Percentiles rank a stretch among this genome's conserved stretches.
These are phyloP conservation scores for Agrotis exclamationis DNA, from an alignment of 2,888 invertebrate genomes.

Conservation along the genomic window DNA sequence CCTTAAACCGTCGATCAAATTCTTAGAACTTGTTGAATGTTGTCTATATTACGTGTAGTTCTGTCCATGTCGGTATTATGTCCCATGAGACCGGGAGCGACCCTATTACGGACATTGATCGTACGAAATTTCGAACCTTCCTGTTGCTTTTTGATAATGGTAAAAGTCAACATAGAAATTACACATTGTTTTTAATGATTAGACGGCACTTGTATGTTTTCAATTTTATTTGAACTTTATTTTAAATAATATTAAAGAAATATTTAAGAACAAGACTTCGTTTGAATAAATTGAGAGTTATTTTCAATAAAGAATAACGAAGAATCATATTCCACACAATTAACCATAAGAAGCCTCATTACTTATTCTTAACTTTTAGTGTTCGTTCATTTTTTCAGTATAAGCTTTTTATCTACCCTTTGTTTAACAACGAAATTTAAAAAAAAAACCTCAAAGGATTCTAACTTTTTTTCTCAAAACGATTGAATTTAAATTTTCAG, in stretches of 20 bases:
- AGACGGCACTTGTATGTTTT: neutral
- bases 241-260: neutral
- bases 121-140: conserved; percentile 19
- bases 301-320: no score
- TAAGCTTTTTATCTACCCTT: neutral
- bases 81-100: conserved; percentile 23
- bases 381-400: neutral
- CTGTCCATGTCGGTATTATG: neutral
- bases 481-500: neutral
- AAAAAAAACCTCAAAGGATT: no score
- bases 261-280: neutral
- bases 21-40: conserved; percentile 49
- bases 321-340: neutral
- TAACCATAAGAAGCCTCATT: neutral
- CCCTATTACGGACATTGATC: conserved; percentile 30
- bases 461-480: neutral
- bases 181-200: conserved; percentile 1
- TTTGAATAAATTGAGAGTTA: neutral
- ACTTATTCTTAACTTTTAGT: neutral
- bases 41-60: conserved; percentile 11
- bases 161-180: neutral
- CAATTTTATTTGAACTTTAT: neutral
- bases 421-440: neutral
- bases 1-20: conserved; percentile 11
- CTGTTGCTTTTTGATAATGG: conserved; percentile 18